A percentile compares a stretch with the other conserved stretches of the same genome.
phyloP scores from a whole-genome alignment of 2,797 vertebrate genomes.

The Carapus acus region DNA sequence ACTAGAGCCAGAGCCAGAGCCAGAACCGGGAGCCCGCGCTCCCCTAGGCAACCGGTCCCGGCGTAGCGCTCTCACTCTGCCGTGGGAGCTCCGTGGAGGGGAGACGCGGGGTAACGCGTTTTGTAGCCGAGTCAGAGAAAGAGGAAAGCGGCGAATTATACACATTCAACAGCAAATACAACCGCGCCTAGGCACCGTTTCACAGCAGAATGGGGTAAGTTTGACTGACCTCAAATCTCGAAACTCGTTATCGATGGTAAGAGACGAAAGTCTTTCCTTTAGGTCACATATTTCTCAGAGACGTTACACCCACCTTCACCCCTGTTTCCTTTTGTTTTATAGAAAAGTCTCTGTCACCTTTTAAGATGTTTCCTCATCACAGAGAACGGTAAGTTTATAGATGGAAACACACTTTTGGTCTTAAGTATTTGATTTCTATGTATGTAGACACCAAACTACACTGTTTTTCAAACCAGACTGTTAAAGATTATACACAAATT shows the following conservation, averaged over 20 bases:
- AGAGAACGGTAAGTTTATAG: constrained; percentile 80
- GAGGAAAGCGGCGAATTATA: constrained; percentile 18
- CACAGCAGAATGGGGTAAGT: constrained; percentile 70
- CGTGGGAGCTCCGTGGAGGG: no score
- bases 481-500: no score
- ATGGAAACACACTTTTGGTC: no score
- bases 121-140: constrained; percentile 30
- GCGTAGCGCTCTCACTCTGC: no score
- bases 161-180: constrained; percentile 4
- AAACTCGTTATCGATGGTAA: background rate
- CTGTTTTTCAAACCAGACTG: no score
- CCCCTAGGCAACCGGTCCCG: no score
- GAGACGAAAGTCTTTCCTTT: no score
- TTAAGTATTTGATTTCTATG: no score
- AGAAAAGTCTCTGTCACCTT: constrained; percentile 63
- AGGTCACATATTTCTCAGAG: no score
- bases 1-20: constrained; percentile 12
- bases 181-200: constrained; percentile 20
- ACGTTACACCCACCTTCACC: constrained; percentile 5
- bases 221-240: background rate
- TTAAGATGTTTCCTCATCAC: constrained; percentile 78
- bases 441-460: no score
- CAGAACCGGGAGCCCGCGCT: constrained; percentile 1
- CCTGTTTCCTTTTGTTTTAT: constrained; percentile 7
- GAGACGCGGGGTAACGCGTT: constrained; percentile 39